Conservation (phyloP, 2,888 invertebrate species). For the Cephus runcator region DNA sequence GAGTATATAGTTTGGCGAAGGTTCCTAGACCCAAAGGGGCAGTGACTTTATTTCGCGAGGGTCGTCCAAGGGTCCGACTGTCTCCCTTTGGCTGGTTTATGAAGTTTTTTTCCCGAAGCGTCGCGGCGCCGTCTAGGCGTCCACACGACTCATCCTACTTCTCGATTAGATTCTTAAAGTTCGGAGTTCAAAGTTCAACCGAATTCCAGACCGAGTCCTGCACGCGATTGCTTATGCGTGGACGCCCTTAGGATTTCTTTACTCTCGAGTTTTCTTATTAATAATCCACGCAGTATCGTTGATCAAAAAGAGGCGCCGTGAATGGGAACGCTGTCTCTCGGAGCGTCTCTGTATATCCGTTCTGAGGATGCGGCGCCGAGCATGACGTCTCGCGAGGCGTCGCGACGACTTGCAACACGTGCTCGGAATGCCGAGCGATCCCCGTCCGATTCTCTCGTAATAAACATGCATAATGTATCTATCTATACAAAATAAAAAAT, state of each 20-base stretch:
- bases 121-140: conserved; percentile 5
- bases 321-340: neutral
- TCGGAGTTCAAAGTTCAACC: neutral
- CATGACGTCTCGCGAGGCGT: neutral
- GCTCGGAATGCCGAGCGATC: neutral
- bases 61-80: neutral
- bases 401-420: neutral
- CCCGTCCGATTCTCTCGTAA: neutral
- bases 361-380: neutral
- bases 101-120: neutral
- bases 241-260: neutral
- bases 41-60: neutral
- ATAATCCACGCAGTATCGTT: conserved; percentile 1
- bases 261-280: conserved; percentile 7
- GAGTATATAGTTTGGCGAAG: neutral
- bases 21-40: neutral
- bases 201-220: neutral
- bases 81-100: neutral
- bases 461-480: neutral
- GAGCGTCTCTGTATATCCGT: neutral
- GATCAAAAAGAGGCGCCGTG: conserved; percentile 3
- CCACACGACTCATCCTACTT: neutral
- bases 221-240: neutral
- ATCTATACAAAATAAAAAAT: neutral
- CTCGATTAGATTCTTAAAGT: neutral